A percentile compares a stretch with the other conserved stretches of the same genome.
phyloP scores from a whole-genome alignment of 2,113 vertebrate genomes.

The Tor tambroides region DNA sequence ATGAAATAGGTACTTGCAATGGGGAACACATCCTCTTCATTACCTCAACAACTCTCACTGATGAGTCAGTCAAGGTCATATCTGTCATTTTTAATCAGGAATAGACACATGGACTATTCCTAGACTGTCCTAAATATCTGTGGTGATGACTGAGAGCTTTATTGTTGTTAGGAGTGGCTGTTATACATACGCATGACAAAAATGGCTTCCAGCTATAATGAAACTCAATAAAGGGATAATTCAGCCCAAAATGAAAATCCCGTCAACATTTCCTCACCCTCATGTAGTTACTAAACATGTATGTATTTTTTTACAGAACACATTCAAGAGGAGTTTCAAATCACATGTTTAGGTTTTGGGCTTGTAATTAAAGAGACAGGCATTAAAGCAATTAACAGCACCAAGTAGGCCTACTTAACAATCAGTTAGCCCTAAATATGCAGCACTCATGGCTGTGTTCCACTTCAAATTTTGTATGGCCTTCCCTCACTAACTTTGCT shows the following conservation, averaged over 20 bases:
- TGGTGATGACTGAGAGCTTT: not conserved
- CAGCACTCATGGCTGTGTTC: too few relatives aligned
- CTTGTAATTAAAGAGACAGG: not conserved
- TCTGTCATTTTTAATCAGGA: not conserved
- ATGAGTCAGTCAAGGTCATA: conserved; percentile 1
- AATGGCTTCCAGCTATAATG: not conserved
- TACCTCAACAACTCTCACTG: not conserved
- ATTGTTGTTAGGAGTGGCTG: not conserved
- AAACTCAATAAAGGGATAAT: not conserved
- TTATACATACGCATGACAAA: not conserved
- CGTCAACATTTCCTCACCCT: not conserved
- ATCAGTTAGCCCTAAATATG: not conserved
- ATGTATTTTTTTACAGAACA: not conserved
- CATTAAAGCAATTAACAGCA: not conserved
- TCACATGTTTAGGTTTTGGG: not conserved
- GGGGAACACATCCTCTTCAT: conserved; percentile 19
- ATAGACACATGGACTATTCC: not conserved
- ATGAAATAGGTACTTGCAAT: not conserved
- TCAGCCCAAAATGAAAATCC: not conserved
- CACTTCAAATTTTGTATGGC: too few relatives aligned
- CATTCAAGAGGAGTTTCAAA: not conserved
- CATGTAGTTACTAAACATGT: not conserved
- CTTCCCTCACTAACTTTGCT: too few relatives aligned
- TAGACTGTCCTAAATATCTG: not conserved
- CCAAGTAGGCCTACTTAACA: not conserved